Evolutionary conservation across 1,140 invertebrate species (phyloP).

Genomic region (Aphis gossypii): DNA sequence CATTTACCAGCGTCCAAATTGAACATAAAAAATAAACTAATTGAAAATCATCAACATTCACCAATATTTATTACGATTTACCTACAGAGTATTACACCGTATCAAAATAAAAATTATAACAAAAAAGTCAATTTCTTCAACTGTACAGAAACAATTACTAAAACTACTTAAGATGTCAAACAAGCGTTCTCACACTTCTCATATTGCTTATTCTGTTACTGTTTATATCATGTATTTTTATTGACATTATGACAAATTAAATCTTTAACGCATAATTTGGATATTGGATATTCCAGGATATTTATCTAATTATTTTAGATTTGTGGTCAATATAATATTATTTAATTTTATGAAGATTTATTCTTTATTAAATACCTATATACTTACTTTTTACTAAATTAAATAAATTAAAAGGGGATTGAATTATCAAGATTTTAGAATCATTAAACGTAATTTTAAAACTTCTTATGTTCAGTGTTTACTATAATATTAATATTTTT

Average conservation of each 20-base stretch:
- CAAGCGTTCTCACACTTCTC: background rate
- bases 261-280: background rate
- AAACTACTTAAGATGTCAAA: background rate
- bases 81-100: background rate
- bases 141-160: background rate
- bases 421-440: background rate
- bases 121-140: background rate
- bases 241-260: background rate
- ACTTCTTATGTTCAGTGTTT: background rate
- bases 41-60: background rate
- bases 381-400: too few species aligned
- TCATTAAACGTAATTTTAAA: background rate
- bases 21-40: background rate
- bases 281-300: background rate
- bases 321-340: background rate
- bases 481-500: too few species aligned
- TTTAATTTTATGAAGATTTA: background rate
- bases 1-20: background rate
- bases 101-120: background rate
- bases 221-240: background rate
- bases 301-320: background rate
- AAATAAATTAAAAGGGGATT: too few species aligned
- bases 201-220: background rate
- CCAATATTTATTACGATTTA: background rate
- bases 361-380: too few species aligned